Evolutionary conservation across 2,888 invertebrate genomes (phyloP), one percentile per base, ranked within the genome.

Genomic region (Polietes domitor): DNA sequence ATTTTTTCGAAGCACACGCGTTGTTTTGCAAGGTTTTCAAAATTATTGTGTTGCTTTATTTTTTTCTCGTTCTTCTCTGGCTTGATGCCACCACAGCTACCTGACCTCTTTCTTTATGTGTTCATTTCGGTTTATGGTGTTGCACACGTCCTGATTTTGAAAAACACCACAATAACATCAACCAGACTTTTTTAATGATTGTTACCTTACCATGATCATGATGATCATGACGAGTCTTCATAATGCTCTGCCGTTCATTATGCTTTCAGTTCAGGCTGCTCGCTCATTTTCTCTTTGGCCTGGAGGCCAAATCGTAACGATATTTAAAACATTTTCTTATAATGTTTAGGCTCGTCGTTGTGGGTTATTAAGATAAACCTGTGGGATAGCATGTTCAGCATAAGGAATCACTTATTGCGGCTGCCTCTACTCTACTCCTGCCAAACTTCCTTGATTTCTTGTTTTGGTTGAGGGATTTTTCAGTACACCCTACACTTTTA

Each of bases 331-430:
- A 65, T 37, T 72, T 78, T 82, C 53, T 63, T 32, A 65, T 68
- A 41, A 77, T 80, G 77, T 24, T 47, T 24, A 43, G n/a, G 32
- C 73, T 80, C 65, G 77, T 80, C 65, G 77, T 78, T 71, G 47
- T 65, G 71, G 80, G 77, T 70, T 81, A 77, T 81, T 84, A 84
- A 80, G 80, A 84, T 81, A 80, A 76, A 41, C 26, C 50, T 2
- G 61, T 70, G 17, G 2, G 83, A 77, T 80, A 43, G 61, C 65
- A 80, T 63, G 77, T 78, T 80, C 74, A 75, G 75, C 83, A 81
- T 77, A 84, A 32, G 50, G 26, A 78, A 78, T 75, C 37, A 81
- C 43, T 77, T 71, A 1, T 70, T 81, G 28, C 24, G 55, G n/a
- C 2, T 24, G 55, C 55, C 21, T 55, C 24, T 50, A 19, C 50